Conservation (phyloP, 2,113 vertebrate species). For the Daboia siamensis region DNA sequence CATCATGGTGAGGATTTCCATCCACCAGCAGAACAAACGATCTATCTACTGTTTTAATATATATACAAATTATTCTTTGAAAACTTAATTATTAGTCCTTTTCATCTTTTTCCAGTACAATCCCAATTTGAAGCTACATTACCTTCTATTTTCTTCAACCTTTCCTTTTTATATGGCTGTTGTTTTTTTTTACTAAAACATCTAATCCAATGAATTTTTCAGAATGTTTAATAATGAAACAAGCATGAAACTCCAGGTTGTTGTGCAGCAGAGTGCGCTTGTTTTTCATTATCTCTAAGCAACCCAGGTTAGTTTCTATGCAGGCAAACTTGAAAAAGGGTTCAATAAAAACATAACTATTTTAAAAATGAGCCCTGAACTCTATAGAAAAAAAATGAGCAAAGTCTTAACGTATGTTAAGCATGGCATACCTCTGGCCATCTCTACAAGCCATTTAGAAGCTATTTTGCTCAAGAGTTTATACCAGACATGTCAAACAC, state of each 20-base stretch:
- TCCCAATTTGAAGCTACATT: background rate
- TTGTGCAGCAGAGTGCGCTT: too few relatives aligned
- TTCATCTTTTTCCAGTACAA: background rate
- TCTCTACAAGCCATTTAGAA: background rate
- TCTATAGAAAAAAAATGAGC: background rate
- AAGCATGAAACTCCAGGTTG: background rate
- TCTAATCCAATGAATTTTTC: background rate
- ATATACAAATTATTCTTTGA: background rate
- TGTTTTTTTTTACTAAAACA: background rate
- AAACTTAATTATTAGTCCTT: background rate
- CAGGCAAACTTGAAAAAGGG: background rate
- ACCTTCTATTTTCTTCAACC: background rate
- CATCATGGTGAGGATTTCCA: background rate
- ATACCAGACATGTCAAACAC: background rate
- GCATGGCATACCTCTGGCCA: background rate
- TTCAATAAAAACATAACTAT: background rate
- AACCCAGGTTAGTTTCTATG: background rate
- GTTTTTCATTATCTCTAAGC: background rate
- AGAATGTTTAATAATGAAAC: background rate
- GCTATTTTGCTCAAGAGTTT: background rate
- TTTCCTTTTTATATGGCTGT: background rate
- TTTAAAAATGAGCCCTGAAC: background rate
- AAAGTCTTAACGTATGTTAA: background rate
- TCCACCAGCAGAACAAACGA: background rate
- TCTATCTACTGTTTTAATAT: background rate